These are phyloP conservation scores for Labeo rohita DNA, from an alignment of 2,113 vertebrate genomes.

Conservation along the genomic window DNA sequence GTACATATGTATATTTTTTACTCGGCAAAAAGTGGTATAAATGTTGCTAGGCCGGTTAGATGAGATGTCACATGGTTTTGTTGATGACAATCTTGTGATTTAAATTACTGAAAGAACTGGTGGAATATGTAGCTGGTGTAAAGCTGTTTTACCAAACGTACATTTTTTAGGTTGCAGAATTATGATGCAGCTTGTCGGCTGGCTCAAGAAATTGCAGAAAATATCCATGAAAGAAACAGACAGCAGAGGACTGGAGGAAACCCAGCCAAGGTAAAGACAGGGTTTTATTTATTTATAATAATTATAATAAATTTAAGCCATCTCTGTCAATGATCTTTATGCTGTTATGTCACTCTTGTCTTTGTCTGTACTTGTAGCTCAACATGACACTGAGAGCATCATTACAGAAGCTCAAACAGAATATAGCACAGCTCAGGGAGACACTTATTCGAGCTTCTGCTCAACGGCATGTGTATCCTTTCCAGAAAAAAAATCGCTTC, in stretches of 20 bases:
- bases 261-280: slow-evolving; percentile 82
- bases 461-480: slow-evolving; percentile 88
- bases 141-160: not conserved
- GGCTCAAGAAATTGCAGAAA: slow-evolving; percentile 92
- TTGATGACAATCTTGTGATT: not conserved
- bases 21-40: not conserved
- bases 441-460: slow-evolving; percentile 84
- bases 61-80: slow-evolving; percentile 62
- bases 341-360: not conserved
- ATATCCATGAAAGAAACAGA: slow-evolving; percentile 87
- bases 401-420: slow-evolving; percentile 89
- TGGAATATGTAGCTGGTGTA: not conserved
- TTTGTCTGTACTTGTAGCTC: slow-evolving; percentile 72
- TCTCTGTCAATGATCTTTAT: not conserved
- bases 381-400: slow-evolving; percentile 86
- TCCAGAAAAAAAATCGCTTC: not conserved
- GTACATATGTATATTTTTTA: not conserved
- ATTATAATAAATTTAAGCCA: not conserved
- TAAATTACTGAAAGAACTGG: not conserved
- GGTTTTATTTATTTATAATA: not conserved
- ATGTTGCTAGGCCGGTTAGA: not conserved
- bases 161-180: slow-evolving; percentile 82
- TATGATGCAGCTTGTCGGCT: slow-evolving; percentile 86
- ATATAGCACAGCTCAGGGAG: slow-evolving; percentile 86
- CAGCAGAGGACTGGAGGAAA: slow-evolving; percentile 87